phyloP scores from a whole-genome alignment of 2,113 vertebrate genomes.

The Menura novaehollandiae region DNA sequence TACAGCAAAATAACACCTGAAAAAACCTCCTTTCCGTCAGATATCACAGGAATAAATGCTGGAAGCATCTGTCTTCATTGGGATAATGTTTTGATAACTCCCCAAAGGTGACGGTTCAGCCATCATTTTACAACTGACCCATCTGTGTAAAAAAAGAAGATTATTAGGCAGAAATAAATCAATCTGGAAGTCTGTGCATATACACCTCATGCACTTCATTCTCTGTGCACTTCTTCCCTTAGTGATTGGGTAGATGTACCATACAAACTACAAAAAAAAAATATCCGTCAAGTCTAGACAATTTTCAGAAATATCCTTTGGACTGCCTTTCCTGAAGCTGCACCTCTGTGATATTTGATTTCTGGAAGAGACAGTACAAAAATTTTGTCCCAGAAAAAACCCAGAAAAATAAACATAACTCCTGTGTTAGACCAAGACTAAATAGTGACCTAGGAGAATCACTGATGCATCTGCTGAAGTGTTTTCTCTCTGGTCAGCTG shows the following conservation, averaged over 20 bases:
- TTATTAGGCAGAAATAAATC: background rate
- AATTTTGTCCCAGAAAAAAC: background rate
- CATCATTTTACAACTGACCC: background rate
- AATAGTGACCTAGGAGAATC: background rate
- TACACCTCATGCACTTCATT: no score
- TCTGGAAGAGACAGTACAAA: background rate
- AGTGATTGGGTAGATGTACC: background rate
- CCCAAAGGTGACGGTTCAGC: background rate
- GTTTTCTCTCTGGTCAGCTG: background rate
- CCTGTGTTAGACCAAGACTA: background rate
- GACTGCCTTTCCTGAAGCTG: background rate
- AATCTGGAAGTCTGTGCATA: background rate
- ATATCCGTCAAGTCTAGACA: background rate
- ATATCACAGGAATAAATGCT: background rate
- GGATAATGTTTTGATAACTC: background rate
- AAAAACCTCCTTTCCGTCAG: background rate
- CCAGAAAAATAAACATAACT: background rate
- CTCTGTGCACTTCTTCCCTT: background rate
- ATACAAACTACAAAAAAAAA: background rate
- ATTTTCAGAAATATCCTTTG: background rate
- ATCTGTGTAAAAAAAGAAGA: background rate
- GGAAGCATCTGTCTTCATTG: background rate
- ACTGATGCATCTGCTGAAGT: background rate
- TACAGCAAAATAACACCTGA: background rate
- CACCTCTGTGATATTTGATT: background rate